phyloP scores from a whole-genome alignment of 2,113 vertebrate species.

The Notiomystis cincta region DNA sequence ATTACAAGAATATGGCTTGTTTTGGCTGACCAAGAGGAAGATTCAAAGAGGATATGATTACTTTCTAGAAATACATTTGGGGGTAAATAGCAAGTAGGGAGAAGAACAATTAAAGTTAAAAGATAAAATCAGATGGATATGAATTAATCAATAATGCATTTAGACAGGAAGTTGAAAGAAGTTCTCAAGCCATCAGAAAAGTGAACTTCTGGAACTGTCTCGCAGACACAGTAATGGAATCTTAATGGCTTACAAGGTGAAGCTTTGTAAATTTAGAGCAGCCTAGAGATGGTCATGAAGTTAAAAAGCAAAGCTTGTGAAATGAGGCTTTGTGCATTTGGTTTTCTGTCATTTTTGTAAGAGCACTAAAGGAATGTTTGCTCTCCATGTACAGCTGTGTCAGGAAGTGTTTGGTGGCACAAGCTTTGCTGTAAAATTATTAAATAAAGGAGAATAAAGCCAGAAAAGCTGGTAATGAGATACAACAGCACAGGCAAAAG shows the following conservation, averaged over 20 bases:
- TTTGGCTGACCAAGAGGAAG: neutral
- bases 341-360: neutral
- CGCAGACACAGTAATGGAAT: neutral
- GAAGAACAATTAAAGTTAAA: neutral
- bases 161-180: neutral
- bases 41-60: neutral
- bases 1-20: neutral
- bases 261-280: neutral
- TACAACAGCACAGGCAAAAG: neutral
- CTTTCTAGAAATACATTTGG: slow-evolving; percentile 6
- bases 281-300: neutral
- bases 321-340: neutral
- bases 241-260: neutral
- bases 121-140: neutral
- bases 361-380: neutral
- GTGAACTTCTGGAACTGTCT: neutral
- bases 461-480: neutral
- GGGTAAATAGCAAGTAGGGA: neutral
- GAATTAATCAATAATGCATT: slow-evolving; percentile 16
- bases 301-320: neutral
- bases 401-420: neutral
- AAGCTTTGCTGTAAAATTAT: neutral
- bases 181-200: neutral
- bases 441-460: neutral
- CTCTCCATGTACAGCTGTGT: neutral